Base-by-base conservation (phyloP, 2,797 vertebrate species). In the Tolypeutes matacus region DNA sequence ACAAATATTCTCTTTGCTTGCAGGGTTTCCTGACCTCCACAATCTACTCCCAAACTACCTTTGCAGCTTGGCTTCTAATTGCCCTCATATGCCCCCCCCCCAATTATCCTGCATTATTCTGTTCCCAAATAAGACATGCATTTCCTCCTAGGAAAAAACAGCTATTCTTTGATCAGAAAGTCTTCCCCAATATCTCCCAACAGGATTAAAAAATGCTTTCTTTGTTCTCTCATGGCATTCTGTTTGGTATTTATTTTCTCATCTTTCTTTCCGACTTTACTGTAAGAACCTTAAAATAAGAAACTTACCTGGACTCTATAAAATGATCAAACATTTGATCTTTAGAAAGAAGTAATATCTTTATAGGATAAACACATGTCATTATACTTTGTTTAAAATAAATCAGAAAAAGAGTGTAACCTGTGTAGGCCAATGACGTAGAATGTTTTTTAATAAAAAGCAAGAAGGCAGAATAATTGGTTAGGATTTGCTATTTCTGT, bases 211-310 rank as follows among this genome's bases (percentile, higher is more conserved):
- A 83, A 53, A 3, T 29, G 15, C 3, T 29, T 87, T 86, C 67
- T 94, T 9, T 75, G 31, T 4, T 53, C 11, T 83, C 58, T 80
- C 29, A 23, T 2, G 4, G 2, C 8, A 81, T 58, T 64, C 14
- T 67, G 11, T 39, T 56, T 67, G 69, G 14, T 53, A 29, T 21
- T 69, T 29, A 31, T 58, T 78, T 67, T 70, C 25, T 65, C 17
- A 73, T 77, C 29, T 91, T 58, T 84, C n/a, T 95, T 67, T 81
- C 58, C 93, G 25, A 82, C 12, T 67, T 80, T 82, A 91, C 23
- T 42, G 0, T 23, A 69, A 3, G 42, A 75, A 29, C 11, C 46
- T 62, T 65, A 49, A 62, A 92, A 14, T 21, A 87, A 84, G 29
- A 67, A 53, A 3, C 46, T 82, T 31, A 27, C 53, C 11, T 51